phyloP scores from a whole-genome alignment of 2,888 invertebrate genomes.

The Eristalis pertinax region DNA sequence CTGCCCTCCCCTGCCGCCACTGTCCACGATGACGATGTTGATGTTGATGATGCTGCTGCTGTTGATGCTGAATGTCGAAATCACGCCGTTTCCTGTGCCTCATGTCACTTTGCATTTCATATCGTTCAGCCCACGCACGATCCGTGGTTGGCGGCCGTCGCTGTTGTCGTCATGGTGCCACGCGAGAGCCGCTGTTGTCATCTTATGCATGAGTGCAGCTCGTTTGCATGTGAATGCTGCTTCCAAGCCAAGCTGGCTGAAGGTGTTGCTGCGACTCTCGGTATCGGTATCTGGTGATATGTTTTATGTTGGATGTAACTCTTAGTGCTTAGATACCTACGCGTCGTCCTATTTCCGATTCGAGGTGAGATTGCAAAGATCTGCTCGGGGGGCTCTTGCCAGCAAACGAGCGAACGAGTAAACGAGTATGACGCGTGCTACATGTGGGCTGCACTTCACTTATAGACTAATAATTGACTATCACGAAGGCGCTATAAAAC shows the following conservation, averaged over 20 bases:
- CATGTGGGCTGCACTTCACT: conserved; percentile 32
- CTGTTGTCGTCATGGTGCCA: conserved; percentile 30
- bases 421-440: conserved; percentile 41
- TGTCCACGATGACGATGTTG: conserved; percentile 24
- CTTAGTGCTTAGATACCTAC: conserved; percentile 61
- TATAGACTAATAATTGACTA: conserved; percentile 21
- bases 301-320: conserved; percentile 49
- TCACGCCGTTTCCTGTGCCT: conserved; percentile 33
- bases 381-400: conserved; percentile 3
- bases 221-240: conserved; percentile 49
- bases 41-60: neutral
- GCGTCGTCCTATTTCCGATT: conserved; percentile 62
- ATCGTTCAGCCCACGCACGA: conserved; percentile 57
- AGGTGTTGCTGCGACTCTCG: conserved; percentile 24
- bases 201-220: conserved; percentile 53
- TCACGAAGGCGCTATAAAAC: conserved; percentile 18
- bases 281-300: conserved; percentile 36
- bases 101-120: conserved; percentile 63
- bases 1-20: conserved; percentile 15
- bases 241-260: conserved; percentile 24
- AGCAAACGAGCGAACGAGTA: neutral
- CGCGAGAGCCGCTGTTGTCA: conserved; percentile 32
- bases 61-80: conserved; percentile 45
- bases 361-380: conserved; percentile 50
- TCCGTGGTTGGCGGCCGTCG: neutral